phyloP scores from a whole-genome alignment of 2,888 invertebrate genomes.

The Eulithis testata region DNA sequence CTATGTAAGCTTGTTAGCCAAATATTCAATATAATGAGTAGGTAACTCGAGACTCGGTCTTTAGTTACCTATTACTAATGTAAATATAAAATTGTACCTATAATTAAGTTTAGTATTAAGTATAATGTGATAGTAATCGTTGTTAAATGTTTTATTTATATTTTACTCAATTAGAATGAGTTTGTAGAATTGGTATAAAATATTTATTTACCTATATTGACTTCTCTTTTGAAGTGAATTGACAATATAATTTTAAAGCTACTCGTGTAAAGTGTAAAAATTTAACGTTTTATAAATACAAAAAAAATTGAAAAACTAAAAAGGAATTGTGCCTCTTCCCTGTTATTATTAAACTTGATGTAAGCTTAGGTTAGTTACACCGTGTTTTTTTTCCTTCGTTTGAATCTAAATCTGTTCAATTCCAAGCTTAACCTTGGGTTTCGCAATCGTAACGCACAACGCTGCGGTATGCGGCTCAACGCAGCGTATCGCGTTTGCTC shows the following conservation, averaged over 20 bases:
- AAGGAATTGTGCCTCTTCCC: conserved; percentile 12
- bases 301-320: neutral
- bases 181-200: conserved; percentile 19
- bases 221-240: conserved; percentile 46
- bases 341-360: no score
- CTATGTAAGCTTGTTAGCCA: conserved; percentile 16
- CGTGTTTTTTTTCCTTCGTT: no score
- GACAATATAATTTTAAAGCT: conserved; percentile 51
- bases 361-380: no score
- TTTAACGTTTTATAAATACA: conserved; percentile 18
- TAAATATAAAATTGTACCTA: conserved; percentile 25
- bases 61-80: conserved; percentile 7
- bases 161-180: conserved; percentile 13
- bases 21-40: conserved; percentile 13
- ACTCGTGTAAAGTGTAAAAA: conserved; percentile 38
- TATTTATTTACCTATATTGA: conserved; percentile 29
- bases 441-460: no score
- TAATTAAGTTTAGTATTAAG: conserved; percentile 25
- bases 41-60: conserved; percentile 7
- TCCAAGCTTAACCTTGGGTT: no score
- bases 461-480: no score
- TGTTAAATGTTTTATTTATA: conserved; percentile 24
- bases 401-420: no score
- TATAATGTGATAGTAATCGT: conserved; percentile 33
- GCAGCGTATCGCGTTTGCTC: no score